These are phyloP conservation scores for Sceloporus tristichus DNA, from an alignment of 2,113 vertebrate genomes.

Conservation along the genomic window DNA sequence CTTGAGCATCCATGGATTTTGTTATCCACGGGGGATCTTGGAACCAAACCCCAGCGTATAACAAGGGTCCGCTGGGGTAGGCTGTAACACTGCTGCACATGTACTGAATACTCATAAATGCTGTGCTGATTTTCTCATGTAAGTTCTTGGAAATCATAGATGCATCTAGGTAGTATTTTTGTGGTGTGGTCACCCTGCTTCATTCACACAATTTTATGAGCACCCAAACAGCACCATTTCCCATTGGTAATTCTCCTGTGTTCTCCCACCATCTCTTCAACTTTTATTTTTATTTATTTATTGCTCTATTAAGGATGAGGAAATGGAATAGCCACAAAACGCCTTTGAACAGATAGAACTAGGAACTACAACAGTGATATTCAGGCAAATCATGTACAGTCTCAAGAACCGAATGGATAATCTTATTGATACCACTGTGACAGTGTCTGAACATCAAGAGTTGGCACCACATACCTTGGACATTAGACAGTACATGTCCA, in stretches of 20 bases:
- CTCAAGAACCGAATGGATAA: constrained; percentile 1
- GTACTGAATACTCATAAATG: background rate
- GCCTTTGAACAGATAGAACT: background rate
- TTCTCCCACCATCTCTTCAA: background rate
- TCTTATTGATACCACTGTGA: background rate
- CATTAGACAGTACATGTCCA: background rate
- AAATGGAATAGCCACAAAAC: background rate
- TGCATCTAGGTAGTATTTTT: background rate
- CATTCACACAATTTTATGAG: background rate
- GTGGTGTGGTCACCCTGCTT: background rate
- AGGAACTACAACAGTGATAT: background rate
- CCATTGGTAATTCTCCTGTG: background rate
- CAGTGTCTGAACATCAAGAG: background rate
- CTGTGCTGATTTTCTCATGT: background rate
- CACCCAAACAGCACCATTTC: background rate
- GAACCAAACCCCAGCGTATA: no score
- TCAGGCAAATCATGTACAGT: background rate
- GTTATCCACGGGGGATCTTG: no score
- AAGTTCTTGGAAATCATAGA: background rate
- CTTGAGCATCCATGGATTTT: no score
- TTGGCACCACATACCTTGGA: background rate
- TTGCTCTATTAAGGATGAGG: background rate
- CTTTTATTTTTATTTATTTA: background rate
- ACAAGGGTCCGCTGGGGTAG: background rate
- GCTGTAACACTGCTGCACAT: background rate